A percentile compares a stretch with the other conserved stretches of the same genome.
Evolutionary conservation across 2,888 invertebrate genomes (phyloP).

Genomic region (Chymomyza amoena): DNA sequence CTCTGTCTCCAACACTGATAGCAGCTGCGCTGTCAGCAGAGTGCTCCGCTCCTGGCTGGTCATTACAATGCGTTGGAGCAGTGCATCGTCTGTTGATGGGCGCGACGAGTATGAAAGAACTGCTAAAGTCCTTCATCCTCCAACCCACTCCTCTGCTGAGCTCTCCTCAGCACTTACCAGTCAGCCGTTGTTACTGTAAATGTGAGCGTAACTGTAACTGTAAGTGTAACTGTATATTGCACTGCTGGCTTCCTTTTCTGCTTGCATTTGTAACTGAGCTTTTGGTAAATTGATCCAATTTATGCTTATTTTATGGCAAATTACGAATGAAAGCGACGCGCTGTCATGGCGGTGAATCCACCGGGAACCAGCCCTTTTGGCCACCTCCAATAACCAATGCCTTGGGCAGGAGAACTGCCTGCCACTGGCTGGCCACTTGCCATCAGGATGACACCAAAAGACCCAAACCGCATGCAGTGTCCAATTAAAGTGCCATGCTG

Average conservation of each 20-base stretch:
- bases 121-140: slow-evolving; percentile 18
- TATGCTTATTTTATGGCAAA: slow-evolving; percentile 76
- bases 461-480: slow-evolving; percentile 7
- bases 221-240: slow-evolving; percentile 40
- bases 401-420: not conserved
- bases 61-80: slow-evolving; percentile 49
- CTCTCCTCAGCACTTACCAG: not conserved
- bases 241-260: slow-evolving; percentile 37
- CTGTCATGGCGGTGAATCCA: not conserved
- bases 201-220: slow-evolving; percentile 33
- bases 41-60: slow-evolving; percentile 36
- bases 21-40: slow-evolving; percentile 55
- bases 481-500: slow-evolving; percentile 41
- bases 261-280: slow-evolving; percentile 60
- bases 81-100: slow-evolving; percentile 29
- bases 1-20: not conserved
- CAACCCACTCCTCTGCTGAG: not conserved
- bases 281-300: slow-evolving; percentile 76
- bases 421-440: not conserved
- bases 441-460: not conserved
- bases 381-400: not conserved
- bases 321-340: slow-evolving; percentile 62
- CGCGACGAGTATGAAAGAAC: not conserved
- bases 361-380: not conserved
- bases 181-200: slow-evolving; percentile 12